phyloP scores from a whole-genome alignment of 37 sponge, comb jelly and placozoan species.

The Bolinopsis microptera region DNA sequence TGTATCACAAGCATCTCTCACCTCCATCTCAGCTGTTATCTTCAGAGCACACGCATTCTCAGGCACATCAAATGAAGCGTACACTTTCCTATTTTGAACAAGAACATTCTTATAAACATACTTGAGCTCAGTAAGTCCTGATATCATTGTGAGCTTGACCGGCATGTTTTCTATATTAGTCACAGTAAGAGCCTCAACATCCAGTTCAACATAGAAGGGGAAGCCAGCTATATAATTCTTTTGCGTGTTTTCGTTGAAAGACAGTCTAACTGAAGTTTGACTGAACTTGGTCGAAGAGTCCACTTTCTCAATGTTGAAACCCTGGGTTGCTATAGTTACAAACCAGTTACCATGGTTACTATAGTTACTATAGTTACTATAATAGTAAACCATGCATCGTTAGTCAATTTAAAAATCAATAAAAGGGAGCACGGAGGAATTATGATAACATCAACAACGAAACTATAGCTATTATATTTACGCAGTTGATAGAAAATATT shows the following conservation, averaged over 20 bases:
- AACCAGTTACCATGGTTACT: too few species aligned
- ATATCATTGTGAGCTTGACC: constrained; percentile 11
- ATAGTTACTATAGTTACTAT: too few species aligned
- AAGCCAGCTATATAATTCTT: constrained; percentile 1
- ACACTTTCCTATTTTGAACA: background rate
- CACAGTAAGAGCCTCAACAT: constrained; percentile 12
- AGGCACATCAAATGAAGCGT: constrained; percentile 34
- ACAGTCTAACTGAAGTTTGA: background rate
- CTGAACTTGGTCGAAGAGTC: constrained; percentile 47
- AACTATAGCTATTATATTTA: too few species aligned
- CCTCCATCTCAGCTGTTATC: constrained; percentile 21
- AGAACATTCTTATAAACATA: constrained; percentile 20
- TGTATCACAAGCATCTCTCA: background rate
- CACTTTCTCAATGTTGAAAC: background rate
- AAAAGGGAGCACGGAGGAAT: too few species aligned
- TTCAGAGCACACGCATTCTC: constrained; percentile 44
- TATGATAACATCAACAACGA: too few species aligned
- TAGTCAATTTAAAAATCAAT: too few species aligned
- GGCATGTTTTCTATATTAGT: background rate
- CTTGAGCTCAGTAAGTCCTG: background rate
- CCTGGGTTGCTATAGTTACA: too few species aligned
- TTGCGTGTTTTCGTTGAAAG: constrained; percentile 26
- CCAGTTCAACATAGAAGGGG: constrained; percentile 62
- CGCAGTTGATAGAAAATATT: too few species aligned
- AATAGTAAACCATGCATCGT: too few species aligned